Percentiles rank a stretch among this genome's conserved stretches.
phyloP scores from a whole-genome alignment of 2,113 vertebrate genomes.

The Urocynchramus pylzowi region DNA sequence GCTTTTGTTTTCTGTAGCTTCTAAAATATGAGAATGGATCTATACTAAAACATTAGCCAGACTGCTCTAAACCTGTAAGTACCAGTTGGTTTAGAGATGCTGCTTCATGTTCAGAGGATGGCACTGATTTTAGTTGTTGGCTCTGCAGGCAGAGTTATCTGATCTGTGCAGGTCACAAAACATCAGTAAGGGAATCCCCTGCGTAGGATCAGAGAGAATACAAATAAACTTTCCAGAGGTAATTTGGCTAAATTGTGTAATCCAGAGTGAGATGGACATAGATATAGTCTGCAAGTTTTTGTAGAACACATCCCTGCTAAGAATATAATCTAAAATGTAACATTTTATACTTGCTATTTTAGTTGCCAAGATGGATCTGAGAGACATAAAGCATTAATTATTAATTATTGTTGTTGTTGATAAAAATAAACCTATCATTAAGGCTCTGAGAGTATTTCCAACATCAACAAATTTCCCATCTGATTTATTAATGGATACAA shows the following conservation, averaged over 20 bases:
- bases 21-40: neutral
- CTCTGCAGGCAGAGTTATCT: neutral
- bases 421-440: conserved; percentile 53
- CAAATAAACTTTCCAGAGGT: neutral
- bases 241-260: neutral
- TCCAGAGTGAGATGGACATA: neutral
- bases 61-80: neutral
- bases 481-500: conserved; percentile 23
- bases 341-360: conserved; percentile 25
- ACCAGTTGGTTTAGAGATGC: neutral
- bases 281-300: neutral
- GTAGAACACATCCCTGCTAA: neutral
- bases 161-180: neutral
- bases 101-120: neutral
- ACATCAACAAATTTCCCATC: conserved; percentile 13
- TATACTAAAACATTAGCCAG: neutral
- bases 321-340: neutral
- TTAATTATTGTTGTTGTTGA: conserved; percentile 45
- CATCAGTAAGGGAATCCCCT: neutral
- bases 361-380: conserved; percentile 15
- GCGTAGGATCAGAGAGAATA: neutral
- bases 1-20: neutral
- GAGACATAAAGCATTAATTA: conserved; percentile 41
- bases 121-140: neutral
- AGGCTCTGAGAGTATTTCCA: conserved; percentile 34